Conservation (phyloP, 2,888 invertebrate genomes). For the Agrotis clavis region DNA sequence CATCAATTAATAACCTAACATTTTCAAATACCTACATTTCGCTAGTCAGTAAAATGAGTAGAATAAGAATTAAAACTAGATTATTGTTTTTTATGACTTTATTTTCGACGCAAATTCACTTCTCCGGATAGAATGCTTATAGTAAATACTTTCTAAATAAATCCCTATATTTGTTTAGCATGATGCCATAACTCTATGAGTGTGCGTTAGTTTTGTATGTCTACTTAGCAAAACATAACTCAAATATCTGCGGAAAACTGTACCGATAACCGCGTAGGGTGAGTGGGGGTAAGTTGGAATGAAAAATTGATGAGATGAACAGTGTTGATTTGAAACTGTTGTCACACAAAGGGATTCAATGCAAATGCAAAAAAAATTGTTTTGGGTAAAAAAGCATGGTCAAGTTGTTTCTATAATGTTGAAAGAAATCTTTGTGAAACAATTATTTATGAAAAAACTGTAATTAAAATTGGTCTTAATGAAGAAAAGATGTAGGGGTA, state of each 20-base stretch:
- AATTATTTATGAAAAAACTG: too few species aligned
- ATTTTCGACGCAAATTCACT: constrained; percentile 12
- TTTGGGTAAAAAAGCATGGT: too few species aligned
- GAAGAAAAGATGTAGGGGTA: too few species aligned
- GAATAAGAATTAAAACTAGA: neutral
- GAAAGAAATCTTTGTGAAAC: too few species aligned
- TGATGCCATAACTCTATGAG: constrained; percentile 25
- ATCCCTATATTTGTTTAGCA: constrained; percentile 17
- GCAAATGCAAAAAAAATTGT: too few species aligned
- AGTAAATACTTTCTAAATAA: constrained; percentile 13
- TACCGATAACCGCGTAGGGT: constrained; percentile 21
- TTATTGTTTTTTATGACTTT: neutral
- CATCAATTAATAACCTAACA: constrained; percentile 3
- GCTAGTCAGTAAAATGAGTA: neutral
- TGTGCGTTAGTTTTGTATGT: constrained; percentile 17
- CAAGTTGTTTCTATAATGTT: too few species aligned
- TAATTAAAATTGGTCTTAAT: too few species aligned
- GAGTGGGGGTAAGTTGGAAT: too few species aligned
- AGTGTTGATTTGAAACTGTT: too few species aligned
- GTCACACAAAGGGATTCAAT: too few species aligned
- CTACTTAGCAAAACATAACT: constrained; percentile 22
- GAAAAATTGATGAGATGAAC: too few species aligned
- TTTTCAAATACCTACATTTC: too few species aligned
- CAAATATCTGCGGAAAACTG: constrained; percentile 16
- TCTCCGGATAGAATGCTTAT: neutral